Conservation (phyloP, 2,888 invertebrate genomes). For the Eilema griseolum region DNA sequence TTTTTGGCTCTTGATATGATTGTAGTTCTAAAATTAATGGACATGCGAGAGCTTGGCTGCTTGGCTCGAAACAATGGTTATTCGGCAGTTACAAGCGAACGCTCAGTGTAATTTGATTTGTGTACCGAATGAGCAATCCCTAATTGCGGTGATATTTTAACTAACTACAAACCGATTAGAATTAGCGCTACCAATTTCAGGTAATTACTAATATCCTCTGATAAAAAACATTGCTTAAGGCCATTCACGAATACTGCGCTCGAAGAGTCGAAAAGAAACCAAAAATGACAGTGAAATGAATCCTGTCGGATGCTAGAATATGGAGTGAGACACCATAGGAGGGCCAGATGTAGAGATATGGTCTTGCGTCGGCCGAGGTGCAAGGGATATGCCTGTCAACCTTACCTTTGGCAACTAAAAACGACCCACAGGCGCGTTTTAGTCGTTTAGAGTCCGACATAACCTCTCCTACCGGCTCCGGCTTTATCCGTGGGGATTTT, state of each 20-base stretch:
- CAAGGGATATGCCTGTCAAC: too few relatives aligned
- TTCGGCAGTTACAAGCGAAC: not conserved
- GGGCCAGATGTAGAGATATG: too few relatives aligned
- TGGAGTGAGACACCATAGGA: too few relatives aligned
- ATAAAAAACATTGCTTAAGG: not conserved
- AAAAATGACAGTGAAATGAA: not conserved
- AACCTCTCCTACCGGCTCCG: too few relatives aligned
- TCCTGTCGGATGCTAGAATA: not conserved
- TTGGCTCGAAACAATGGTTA: not conserved
- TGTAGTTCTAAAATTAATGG: slow-evolving; percentile 4
- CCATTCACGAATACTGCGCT: not conserved
- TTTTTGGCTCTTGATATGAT: not conserved
- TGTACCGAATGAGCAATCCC: slow-evolving; percentile 1
- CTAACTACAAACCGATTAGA: not conserved
- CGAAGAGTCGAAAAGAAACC: not conserved
- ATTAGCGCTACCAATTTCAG: not conserved
- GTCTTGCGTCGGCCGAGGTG: too few relatives aligned
- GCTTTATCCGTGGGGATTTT: too few relatives aligned
- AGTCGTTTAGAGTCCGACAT: too few relatives aligned
- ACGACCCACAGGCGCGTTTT: too few relatives aligned
- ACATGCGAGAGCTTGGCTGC: not conserved
- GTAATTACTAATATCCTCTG: not conserved
- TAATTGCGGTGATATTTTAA: not conserved
- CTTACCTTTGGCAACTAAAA: too few relatives aligned
- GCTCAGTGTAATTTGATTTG: not conserved